These are phyloP conservation scores for Engraulis encrasicolus DNA, from an alignment of 2,113 vertebrate genomes.

Conservation along the genomic window DNA sequence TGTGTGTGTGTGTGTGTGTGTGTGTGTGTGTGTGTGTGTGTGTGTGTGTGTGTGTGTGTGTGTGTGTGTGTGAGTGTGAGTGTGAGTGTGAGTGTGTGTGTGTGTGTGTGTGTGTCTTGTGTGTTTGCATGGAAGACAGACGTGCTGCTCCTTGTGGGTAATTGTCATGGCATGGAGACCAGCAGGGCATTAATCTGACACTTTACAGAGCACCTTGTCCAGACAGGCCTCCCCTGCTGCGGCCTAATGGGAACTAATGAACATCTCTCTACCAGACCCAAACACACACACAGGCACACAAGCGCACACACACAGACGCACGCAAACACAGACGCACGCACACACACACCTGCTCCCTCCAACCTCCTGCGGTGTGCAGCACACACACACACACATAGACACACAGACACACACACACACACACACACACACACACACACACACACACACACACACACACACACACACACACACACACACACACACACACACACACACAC, in stretches of 20 bases:
- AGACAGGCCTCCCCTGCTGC: not conserved
- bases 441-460: not conserved
- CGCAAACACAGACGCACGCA: not conserved
- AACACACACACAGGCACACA: not conserved
- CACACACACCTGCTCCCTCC: not conserved
- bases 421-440: not conserved
- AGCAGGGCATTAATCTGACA: not conserved
- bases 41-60: not conserved
- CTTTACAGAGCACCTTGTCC: slow-evolving; percentile 8
- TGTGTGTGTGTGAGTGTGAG: not conserved
- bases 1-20: too few species aligned
- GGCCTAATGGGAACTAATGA: not conserved
- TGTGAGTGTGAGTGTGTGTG: not conserved
- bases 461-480: not conserved
- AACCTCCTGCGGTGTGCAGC: too few species aligned
- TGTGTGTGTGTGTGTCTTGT: not conserved
- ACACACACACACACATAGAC: not conserved
- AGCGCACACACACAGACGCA: not conserved
- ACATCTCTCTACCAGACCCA: not conserved
- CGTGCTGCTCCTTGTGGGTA: not conserved
- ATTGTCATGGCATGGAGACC: not conserved
- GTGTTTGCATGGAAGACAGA: not conserved
- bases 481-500: not conserved
- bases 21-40: too few species aligned
- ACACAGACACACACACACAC: not conserved